These are phyloP conservation scores for Cistogaster globosa DNA, from an alignment of 2,888 invertebrate genomes.

Conservation along the genomic window DNA sequence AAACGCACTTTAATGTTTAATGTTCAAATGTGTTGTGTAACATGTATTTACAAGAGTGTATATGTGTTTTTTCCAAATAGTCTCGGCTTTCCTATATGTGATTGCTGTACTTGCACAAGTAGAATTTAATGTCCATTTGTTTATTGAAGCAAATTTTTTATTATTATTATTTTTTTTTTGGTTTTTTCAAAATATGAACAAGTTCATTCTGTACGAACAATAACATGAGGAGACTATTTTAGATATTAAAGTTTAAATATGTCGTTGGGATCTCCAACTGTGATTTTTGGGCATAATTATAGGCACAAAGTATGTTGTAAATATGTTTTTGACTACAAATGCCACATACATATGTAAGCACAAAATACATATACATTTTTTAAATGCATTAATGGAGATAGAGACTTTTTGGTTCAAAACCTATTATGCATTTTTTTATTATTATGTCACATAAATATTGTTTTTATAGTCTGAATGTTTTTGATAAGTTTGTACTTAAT, in stretches of 20 bases:
- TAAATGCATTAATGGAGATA: slow-evolving; percentile 22
- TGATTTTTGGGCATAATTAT: slow-evolving; percentile 69
- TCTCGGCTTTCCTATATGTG: slow-evolving; percentile 36
- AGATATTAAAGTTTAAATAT: slow-evolving; percentile 59
- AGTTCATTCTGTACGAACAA: slow-evolving; percentile 25
- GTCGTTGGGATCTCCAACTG: slow-evolving; percentile 66
- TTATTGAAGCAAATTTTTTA: slow-evolving; percentile 44
- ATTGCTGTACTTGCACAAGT: slow-evolving; percentile 29
- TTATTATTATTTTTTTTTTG: no score
- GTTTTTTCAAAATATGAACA: slow-evolving; percentile 23
- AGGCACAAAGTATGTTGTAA: slow-evolving; percentile 45
- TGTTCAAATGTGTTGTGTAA: slow-evolving; percentile 57
- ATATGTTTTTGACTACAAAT: slow-evolving; percentile 37
- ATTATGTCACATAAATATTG: no score
- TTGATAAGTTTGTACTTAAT: no score
- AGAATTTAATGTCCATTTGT: slow-evolving; percentile 47
- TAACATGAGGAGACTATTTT: slow-evolving; percentile 60
- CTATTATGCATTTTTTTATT: not conserved
- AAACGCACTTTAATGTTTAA: slow-evolving; percentile 63
- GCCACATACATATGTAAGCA: slow-evolving; percentile 9
- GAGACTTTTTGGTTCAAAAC: slow-evolving; percentile 5
- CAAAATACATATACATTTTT: slow-evolving; percentile 7
- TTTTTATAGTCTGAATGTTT: no score
- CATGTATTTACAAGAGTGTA: not conserved
- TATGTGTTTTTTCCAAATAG: slow-evolving; percentile 33